Conservation (phyloP, 2,113 vertebrate genomes). For the Engystomops pustulosus region DNA sequence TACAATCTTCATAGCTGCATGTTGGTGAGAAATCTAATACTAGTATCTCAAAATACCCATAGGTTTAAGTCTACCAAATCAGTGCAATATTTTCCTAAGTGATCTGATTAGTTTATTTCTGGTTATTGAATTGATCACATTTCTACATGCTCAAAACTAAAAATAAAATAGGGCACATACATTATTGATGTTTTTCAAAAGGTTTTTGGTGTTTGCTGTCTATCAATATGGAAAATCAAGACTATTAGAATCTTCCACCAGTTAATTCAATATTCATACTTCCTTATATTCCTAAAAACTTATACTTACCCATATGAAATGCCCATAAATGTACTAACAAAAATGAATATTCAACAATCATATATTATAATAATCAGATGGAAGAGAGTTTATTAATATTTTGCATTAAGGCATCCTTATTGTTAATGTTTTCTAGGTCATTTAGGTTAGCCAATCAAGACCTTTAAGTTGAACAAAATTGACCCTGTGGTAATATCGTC, state of each 20-base stretch:
- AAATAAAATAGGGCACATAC: too few relatives aligned
- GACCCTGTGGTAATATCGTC: background rate
- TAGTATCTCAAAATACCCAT: background rate
- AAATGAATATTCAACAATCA: too few relatives aligned
- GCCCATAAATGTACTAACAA: too few relatives aligned
- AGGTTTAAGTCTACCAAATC: background rate
- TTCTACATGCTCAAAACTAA: background rate
- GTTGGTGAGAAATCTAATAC: background rate
- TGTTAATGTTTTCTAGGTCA: background rate
- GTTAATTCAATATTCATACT: too few relatives aligned
- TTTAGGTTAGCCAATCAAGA: background rate
- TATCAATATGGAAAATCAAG: too few relatives aligned
- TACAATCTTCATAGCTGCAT: background rate
- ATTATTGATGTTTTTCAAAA: too few relatives aligned
- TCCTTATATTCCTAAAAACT: too few relatives aligned
- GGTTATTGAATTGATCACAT: background rate
- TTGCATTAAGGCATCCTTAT: background rate
- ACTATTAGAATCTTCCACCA: too few relatives aligned
- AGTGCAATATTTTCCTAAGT: background rate
- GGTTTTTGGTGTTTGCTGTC: too few relatives aligned
- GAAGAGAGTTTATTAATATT: too few relatives aligned
- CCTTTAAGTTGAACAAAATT: background rate
- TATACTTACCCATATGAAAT: too few relatives aligned
- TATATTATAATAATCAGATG: too few relatives aligned
- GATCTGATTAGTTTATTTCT: conserved; percentile 8